Conservation (phyloP, 2,888 invertebrate species). For the Drosophila putrida region DNA sequence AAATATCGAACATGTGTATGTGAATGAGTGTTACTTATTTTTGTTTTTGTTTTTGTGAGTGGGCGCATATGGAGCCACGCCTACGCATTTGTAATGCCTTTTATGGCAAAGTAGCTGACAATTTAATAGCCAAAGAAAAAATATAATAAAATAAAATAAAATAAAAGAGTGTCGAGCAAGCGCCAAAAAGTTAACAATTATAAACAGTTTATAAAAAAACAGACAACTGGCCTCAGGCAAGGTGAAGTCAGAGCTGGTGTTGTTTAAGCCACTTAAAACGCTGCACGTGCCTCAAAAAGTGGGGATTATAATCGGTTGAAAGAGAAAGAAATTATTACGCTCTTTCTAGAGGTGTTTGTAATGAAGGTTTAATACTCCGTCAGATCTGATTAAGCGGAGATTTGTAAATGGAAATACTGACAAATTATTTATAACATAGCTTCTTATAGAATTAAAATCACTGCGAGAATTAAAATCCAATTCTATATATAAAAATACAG, state of each 20-base stretch:
- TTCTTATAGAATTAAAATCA: too few species aligned
- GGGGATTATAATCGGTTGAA: slow-evolving; percentile 1
- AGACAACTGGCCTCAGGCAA: slow-evolving; percentile 42
- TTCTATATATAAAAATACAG: too few species aligned
- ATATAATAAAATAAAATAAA: slow-evolving; percentile 10
- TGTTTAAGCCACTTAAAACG: slow-evolving; percentile 45
- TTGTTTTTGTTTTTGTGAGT: slow-evolving; percentile 21
- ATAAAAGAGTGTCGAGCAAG: slow-evolving; percentile 24
- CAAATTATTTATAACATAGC: too few species aligned
- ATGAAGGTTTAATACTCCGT: too few species aligned
- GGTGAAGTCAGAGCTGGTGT: slow-evolving; percentile 27
- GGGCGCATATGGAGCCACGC: slow-evolving; percentile 47
- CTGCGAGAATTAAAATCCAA: too few species aligned
- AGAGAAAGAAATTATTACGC: slow-evolving; percentile 3
- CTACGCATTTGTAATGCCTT: slow-evolving; percentile 51
- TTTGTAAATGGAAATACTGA: too few species aligned
- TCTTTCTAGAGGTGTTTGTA: background rate
- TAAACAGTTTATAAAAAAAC: slow-evolving; percentile 55
- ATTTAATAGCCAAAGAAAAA: slow-evolving; percentile 32
- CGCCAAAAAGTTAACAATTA: slow-evolving; percentile 58
- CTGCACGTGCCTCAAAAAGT: slow-evolving; percentile 46
- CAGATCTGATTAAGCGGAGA: too few species aligned
- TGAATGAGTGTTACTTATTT: slow-evolving; percentile 18
- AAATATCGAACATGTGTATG: slow-evolving; percentile 39
- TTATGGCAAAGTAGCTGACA: slow-evolving; percentile 63